Conservation (phyloP, 2,113 vertebrate genomes). For the Isurus oxyrinchus region DNA sequence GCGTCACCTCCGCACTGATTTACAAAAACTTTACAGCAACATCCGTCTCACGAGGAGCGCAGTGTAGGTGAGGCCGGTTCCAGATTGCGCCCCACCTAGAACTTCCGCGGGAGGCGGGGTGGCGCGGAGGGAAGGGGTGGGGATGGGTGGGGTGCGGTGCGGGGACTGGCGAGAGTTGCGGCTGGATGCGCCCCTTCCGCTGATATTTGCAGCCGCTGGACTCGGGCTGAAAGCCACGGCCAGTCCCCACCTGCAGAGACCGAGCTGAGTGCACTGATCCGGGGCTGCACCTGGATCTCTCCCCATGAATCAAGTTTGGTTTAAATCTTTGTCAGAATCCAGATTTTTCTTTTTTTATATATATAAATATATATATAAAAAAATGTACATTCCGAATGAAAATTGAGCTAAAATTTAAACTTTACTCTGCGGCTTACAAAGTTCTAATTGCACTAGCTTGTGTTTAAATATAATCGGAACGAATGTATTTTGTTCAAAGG, state of each 20-base stretch:
- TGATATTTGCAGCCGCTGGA: not conserved
- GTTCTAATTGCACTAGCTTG: not conserved
- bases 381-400: not conserved
- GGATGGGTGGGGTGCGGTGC: too few species aligned
- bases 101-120: too few species aligned
- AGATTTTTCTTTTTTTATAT: not conserved
- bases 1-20: not conserved
- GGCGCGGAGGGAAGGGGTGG: too few species aligned
- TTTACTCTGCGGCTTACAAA: not conserved
- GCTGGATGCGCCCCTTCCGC: not conserved
- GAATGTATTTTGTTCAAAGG: not conserved
- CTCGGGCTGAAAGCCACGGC: not conserved
- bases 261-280: not conserved
- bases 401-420: not conserved
- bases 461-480: not conserved
- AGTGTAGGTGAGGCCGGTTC: not conserved
- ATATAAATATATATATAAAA: too few species aligned
- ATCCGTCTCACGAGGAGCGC: not conserved
- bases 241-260: not conserved
- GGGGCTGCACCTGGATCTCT: too few species aligned
- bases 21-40: not conserved
- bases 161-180: too few species aligned
- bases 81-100: too few species aligned
- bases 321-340: not conserved
- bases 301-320: not conserved